Evolutionary conservation across 2,888 invertebrate species (phyloP), one percentile per base, ranked within the genome.

Genomic region (Spatulosminthurus flaviceps): DNA sequence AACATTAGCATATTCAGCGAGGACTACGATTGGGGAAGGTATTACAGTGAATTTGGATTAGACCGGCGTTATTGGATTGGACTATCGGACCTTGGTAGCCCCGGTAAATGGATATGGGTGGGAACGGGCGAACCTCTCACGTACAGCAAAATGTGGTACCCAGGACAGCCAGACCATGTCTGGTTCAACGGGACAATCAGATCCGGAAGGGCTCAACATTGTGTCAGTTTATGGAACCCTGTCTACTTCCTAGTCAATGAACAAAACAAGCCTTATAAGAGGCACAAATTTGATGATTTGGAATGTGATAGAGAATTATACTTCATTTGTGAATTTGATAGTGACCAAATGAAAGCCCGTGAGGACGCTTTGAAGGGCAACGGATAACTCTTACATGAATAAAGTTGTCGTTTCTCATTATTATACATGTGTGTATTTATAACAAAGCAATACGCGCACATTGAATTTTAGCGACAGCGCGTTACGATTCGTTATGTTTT

Each of bases 21-120:
- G 7, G 73, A 42, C 21, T 73, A 66, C 66, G n/a, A 61, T 19
- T 66, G 34, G 60, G 75, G 75, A 21, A 61, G 61, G n/a, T 28
- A 43, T 60, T 16, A 24, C 19, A 66, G 22, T 1, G 81, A 81
- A 69, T 80, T 80, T 61, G 81, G 81, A 5, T 64, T 80, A 67
- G 73, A 76, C 24, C 69, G 80, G 28, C 67, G 79, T 5, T 80
- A 81, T n/a, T 81, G 81, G 81, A 80, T 81, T 42, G 81, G 81
- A 0, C 80, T 81, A 0, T 78, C 66, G 9, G 81, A 81, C 24
- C 34, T 79, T 13, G 0, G 1, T 13, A 5, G 1, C 19, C 76
- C 76, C n/a, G 75, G 79, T 26, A 61, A 60, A 7, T 79, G 79
- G 79, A 26, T 28, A 26, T 67, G 64, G 34, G 79, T 28, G 9